A percentile compares a stretch with the other conserved stretches of the same genome.
These are phyloP conservation scores for Drosophila putrida DNA, from an alignment of 2,888 invertebrate species.

Conservation along the genomic window DNA sequence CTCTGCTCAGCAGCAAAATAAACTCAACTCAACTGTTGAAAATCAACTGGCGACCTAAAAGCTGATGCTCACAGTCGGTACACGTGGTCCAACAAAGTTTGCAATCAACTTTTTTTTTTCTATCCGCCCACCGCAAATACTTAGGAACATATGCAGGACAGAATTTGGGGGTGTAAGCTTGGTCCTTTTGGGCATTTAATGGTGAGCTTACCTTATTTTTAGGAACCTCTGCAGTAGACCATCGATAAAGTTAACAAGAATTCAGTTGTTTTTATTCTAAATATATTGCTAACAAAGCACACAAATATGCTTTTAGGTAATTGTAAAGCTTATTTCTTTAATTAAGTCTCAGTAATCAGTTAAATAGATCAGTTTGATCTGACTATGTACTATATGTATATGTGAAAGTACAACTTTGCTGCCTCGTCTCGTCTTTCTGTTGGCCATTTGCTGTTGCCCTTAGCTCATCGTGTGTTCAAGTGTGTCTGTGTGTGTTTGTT, in stretches of 20 bases:
- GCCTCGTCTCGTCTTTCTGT: conserved; percentile 16
- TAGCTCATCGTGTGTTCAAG: not conserved
- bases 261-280: conserved; percentile 2
- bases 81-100: conserved; percentile 67
- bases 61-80: conserved; percentile 23
- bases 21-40: conserved; percentile 77
- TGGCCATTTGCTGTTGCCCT: conserved; percentile 47
- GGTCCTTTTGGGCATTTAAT: conserved; percentile 55
- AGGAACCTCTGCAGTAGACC: conserved; percentile 17
- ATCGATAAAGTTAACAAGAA: conserved; percentile 28
- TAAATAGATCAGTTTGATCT: conserved; percentile 39
- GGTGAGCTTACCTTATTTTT: conserved; percentile 49
- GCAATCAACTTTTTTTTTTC: conserved; percentile 61
- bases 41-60: conserved; percentile 70
- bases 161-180: conserved; percentile 15
- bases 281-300: conserved; percentile 1
- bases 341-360: conserved; percentile 48
- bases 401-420: conserved; percentile 21
- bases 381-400: conserved; percentile 17
- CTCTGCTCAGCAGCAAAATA: conserved; percentile 62
- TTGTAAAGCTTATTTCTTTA: conserved; percentile 23
- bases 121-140: conserved; percentile 61
- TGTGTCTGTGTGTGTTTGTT: conserved; percentile 6
- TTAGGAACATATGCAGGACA: conserved; percentile 48
- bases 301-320: conserved; percentile 11